phyloP scores from a whole-genome alignment of 1,140 invertebrate genomes.

The Lanistes nyassanus region DNA sequence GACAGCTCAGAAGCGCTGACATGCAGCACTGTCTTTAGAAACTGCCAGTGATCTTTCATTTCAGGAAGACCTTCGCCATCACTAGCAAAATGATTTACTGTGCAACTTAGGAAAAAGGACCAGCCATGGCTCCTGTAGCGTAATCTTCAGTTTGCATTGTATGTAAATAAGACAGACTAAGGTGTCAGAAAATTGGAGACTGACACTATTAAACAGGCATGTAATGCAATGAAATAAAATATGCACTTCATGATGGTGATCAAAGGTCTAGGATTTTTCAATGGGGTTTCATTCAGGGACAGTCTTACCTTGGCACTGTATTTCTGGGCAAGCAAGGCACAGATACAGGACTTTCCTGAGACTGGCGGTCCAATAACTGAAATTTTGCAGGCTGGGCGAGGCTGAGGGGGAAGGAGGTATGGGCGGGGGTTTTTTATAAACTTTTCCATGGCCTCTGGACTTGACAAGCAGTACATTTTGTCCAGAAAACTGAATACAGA shows the following conservation, averaged over 20 bases:
- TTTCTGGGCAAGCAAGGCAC: conserved; percentile 60
- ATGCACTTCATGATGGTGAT: no score
- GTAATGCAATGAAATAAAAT: not conserved
- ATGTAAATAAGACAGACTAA: no score
- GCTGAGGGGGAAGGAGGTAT: conserved; percentile 63
- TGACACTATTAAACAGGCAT: no score
- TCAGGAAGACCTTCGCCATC: no score
- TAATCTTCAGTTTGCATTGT: no score
- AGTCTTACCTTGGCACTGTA: conserved; percentile 63
- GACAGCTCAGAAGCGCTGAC: not conserved
- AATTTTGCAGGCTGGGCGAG: conserved; percentile 64
- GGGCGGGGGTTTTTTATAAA: conserved; percentile 66
- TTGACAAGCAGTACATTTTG: conserved; percentile 65
- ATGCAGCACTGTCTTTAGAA: no score
- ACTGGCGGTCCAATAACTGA: conserved; percentile 57
- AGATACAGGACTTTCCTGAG: conserved; percentile 63
- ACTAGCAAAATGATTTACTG: no score
- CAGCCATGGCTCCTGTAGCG: no score
- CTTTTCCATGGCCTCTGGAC: conserved; percentile 61
- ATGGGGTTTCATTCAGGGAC: not conserved
- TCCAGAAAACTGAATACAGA: conserved; percentile 61
- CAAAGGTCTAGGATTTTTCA: no score
- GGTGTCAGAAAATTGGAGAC: no score
- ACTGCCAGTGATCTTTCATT: no score
- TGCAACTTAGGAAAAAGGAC: no score